Conservation (phyloP, 1,140 invertebrate species). For the Choristoneura fumiferana region DNA sequence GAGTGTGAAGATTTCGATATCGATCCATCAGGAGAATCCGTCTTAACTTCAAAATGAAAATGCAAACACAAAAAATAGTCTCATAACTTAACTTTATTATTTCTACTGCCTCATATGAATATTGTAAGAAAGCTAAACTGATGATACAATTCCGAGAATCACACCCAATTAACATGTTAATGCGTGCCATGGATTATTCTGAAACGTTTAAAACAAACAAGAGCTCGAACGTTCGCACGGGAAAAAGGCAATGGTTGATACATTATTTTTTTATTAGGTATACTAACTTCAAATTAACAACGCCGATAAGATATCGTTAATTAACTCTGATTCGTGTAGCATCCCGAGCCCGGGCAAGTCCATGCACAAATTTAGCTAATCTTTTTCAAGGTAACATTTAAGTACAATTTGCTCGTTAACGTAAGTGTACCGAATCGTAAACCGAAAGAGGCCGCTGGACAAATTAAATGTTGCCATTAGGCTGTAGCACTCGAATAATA, state of each 20-base stretch:
- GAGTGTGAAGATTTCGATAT: no score
- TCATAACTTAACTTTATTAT: no score
- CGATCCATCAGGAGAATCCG: no score
- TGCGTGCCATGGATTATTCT: constrained; percentile 9
- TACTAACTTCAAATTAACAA: constrained; percentile 12
- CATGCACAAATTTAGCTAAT: constrained; percentile 2
- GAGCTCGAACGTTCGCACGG: constrained; percentile 24
- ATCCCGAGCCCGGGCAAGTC: constrained; percentile 5
- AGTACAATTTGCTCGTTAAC: constrained; percentile 12
- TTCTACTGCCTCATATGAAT: no score
- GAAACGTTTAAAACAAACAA: constrained; percentile 11
- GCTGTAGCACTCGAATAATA: neutral
- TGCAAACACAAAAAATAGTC: no score
- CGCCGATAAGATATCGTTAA: constrained; percentile 13
- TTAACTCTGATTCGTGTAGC: constrained; percentile 4
- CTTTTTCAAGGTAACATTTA: neutral
- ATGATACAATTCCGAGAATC: neutral
- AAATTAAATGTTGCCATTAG: constrained; percentile 6
- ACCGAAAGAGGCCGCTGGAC: constrained; percentile 8
- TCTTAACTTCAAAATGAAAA: no score
- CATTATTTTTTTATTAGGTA: constrained; percentile 15
- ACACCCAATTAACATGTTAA: constrained; percentile 1
- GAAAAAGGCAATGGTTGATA: constrained; percentile 23
- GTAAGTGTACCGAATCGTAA: constrained; percentile 17
- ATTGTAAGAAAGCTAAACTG: no score